phyloP scores from a whole-genome alignment of 2,888 invertebrate genomes.

The Ligdia adustata region DNA sequence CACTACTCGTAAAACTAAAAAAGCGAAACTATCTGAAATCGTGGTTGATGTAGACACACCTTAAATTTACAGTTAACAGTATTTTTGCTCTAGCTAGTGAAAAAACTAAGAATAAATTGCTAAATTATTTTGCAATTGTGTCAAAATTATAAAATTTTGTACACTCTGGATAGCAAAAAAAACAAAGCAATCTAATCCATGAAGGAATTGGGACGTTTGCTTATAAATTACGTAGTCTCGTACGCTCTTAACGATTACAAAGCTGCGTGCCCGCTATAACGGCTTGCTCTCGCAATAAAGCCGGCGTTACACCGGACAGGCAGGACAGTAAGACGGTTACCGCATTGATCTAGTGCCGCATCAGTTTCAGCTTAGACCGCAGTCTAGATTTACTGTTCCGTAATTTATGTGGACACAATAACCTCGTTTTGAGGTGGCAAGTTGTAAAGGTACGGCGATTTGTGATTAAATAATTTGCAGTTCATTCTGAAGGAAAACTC shows the following conservation, averaged over 20 bases:
- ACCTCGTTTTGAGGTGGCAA: constrained; percentile 29
- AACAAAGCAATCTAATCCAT: not conserved
- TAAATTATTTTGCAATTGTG: too few species aligned
- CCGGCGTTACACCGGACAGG: constrained; percentile 47
- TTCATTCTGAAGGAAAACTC: too few species aligned
- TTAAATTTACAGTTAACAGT: too few species aligned
- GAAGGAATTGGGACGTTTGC: not conserved
- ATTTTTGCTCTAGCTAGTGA: too few species aligned
- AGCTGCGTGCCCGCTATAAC: constrained; percentile 40
- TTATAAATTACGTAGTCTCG: too few species aligned
- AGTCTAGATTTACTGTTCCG: constrained; percentile 63
- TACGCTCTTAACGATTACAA: too few species aligned
- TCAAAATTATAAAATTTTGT: too few species aligned
- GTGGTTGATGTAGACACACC: too few species aligned
- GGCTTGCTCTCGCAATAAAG: constrained; percentile 44
- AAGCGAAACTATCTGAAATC: too few species aligned
- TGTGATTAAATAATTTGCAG: not conserved
- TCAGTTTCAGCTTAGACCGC: constrained; percentile 66
- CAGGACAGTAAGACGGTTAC: constrained; percentile 63
- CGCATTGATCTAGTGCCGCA: constrained; percentile 65
- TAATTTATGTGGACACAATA: constrained; percentile 49
- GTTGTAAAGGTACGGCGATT: constrained; percentile 9
- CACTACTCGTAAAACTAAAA: too few species aligned
- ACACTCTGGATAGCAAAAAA: too few species aligned
- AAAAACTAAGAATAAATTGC: too few species aligned